Base-by-base conservation (phyloP, 2,113 vertebrate genomes). In the Paramormyrops kingsleyae region DNA sequence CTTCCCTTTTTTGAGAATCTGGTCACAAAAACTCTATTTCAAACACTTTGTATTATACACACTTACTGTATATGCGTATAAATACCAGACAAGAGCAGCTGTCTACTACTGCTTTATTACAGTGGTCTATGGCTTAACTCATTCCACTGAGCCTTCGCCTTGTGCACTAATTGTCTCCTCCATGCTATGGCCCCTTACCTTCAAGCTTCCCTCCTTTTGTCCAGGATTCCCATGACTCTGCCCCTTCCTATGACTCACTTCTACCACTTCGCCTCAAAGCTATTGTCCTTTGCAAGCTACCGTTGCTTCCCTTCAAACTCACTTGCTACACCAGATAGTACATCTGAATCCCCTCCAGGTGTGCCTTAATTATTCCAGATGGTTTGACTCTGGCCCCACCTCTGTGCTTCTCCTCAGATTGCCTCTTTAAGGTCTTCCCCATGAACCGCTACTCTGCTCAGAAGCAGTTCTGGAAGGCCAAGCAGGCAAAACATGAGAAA, bases 381-480 rank as follows among this genome's bases (percentile, higher is more conserved):
- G 42, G 0, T 49, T n/a, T n/a, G 44, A 47, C 83, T 49, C 42
- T 17, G 47, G 46, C 24, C 0, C 66, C 70, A 62, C 24, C 8
- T 15, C 39, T 27, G 6, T 74, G 56, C 77, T 70, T 86, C 42
- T n/a, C 0, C 8, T 39, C 94, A 99, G 99, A 99, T 83, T 99
- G 99, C 92, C 97, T 99, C 87, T 99, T 99, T 91, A 99, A 97
- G 90, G 98, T 99, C 1, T 99, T 97, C 89, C 99, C 99, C 56
- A 99, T 99, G 99, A 99, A 97, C 92, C 97, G 99, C 12, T 99
- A 99, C 94, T 99, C 99, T 0, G 99, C 99, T 4, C 99, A 99
- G 95, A 99, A 99, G 92, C 99, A 99, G 93, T 99, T 98, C 95
- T 99, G 98, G 99, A 99, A 99, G 93, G 97, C 99, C 91, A 99